These are phyloP conservation scores for Drosophila anomalata DNA, from an alignment of 2,888 invertebrate species.

Conservation along the genomic window DNA sequence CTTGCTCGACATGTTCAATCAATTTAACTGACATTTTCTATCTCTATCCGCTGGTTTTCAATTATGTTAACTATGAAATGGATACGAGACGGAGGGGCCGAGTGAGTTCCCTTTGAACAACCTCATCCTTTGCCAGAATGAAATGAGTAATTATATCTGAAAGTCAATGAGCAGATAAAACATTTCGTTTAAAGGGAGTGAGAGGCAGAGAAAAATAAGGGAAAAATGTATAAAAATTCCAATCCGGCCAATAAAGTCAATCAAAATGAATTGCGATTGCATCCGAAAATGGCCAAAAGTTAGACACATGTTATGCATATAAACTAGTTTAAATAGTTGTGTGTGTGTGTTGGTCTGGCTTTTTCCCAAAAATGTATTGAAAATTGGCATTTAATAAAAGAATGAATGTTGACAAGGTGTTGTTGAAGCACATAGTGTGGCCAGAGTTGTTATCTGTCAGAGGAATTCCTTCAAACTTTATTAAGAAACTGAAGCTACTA, in stretches of 20 bases:
- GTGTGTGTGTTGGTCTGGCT: background rate
- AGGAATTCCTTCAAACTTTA: too few relatives aligned
- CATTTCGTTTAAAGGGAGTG: background rate
- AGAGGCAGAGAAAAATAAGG: background rate
- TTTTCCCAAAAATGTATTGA: background rate
- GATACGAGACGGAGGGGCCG: background rate
- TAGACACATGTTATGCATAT: too few relatives aligned
- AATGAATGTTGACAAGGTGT: too few relatives aligned
- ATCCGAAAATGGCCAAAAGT: background rate
- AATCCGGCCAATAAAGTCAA: constrained; percentile 9
- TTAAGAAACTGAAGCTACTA: too few relatives aligned
- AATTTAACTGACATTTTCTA: constrained; percentile 46
- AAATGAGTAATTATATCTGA: constrained; percentile 2
- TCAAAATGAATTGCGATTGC: constrained; percentile 9
- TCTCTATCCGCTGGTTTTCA: constrained; percentile 9
- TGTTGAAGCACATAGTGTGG: too few relatives aligned
- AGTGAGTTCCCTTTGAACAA: background rate
- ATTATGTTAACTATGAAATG: constrained; percentile 37
- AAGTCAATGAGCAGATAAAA: constrained; percentile 6
- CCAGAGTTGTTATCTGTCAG: too few relatives aligned
- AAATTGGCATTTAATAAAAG: too few relatives aligned
- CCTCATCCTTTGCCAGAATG: too few relatives aligned
- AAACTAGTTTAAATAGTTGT: background rate
- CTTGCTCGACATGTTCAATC: constrained; percentile 54
- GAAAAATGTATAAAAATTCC: background rate